Evolutionary conservation across 2,797 vertebrate genomes (phyloP), one percentile per base, ranked within the genome.

Genomic region (Pipistrellus pygmaeus): DNA sequence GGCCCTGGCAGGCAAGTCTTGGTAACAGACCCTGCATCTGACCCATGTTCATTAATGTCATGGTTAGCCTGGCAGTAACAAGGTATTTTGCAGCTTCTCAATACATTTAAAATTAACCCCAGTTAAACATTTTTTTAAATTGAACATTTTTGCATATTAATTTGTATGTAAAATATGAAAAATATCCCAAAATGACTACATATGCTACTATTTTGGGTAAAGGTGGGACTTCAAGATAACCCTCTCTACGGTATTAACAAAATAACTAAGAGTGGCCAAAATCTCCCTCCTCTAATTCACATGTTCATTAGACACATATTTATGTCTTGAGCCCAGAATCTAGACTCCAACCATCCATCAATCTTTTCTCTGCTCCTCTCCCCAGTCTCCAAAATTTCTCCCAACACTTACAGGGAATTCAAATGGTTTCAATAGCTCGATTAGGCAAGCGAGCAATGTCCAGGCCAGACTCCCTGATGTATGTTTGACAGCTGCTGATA

Each of bases 21-120:
- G 21, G 53, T 23, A 64, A 73, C 21, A 72, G 8, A 68, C 12
- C 5, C 32, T 55, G 9, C 23, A 30, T 44, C 57, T 90, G 38
- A 64, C 73, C 60, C 55, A 1, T 85, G 72, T 85, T 27, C 73
- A 21, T 92, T 81, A 69, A 32, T 46, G 57, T 35, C 92, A 25
- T 25, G 35, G 23, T 53, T 82, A 78, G 21, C 30, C 76, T 90
- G 21, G 78, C 90, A 80, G 48, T 73, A 80, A 73, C 78, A 55
- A 80, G 46, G 8, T 41, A 60, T 85, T 94, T 85, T 84, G 27
- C 15, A 85, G 10, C 53, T 64, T 76, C n/a, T 71, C 35, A 46
- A 68, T 46, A 62, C 77, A 91, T 90, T 94, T 95, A 85, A 91
- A 94, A 90, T 86, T 53, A 91, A 68, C 3, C 30, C 20, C 32